Evolutionary conservation across 37 sponge, comb jelly and placozoan species (phyloP).

Genomic region (Eunapius fragilis): DNA sequence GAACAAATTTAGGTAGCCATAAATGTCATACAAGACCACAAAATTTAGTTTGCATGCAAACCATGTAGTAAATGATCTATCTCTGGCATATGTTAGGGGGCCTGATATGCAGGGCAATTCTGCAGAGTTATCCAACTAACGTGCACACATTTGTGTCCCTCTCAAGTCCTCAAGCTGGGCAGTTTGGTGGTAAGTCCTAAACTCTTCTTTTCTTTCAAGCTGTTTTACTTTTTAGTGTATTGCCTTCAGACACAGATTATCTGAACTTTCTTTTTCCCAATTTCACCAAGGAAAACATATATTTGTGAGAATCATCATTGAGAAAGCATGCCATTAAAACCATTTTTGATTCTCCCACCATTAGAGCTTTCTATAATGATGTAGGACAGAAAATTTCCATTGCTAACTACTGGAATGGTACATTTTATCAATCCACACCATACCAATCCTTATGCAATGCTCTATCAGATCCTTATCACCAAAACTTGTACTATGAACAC

Average conservation of each 20-base stretch:
- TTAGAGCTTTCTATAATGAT: conserved; percentile 59
- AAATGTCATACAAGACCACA: no score
- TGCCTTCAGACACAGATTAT: conserved; percentile 61
- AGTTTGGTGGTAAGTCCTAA: conserved; percentile 81
- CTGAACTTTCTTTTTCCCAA: conserved; percentile 59
- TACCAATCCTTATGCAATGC: no score
- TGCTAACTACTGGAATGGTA: conserved; percentile 80
- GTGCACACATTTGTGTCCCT: conserved; percentile 81
- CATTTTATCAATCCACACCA: neutral
- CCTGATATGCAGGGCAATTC: conserved; percentile 69
- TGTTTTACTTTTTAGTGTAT: no score
- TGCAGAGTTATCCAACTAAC: conserved; percentile 69
- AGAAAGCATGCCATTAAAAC: no score
- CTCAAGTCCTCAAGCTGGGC: conserved; percentile 84
- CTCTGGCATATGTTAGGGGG: conserved; percentile 84
- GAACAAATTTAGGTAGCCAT: no score
- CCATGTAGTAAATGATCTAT: no score
- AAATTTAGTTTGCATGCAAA: no score
- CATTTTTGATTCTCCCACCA: no score
- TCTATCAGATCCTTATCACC: conserved; percentile 67
- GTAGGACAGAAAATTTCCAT: conserved; percentile 59
- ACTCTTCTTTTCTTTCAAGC: no score
- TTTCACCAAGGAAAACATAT: conserved; percentile 51
- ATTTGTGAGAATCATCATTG: no score
- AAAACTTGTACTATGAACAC: conserved; percentile 43